Conservation (phyloP, 1,140 invertebrate genomes). For the Drosophila punjabiensis region DNA sequence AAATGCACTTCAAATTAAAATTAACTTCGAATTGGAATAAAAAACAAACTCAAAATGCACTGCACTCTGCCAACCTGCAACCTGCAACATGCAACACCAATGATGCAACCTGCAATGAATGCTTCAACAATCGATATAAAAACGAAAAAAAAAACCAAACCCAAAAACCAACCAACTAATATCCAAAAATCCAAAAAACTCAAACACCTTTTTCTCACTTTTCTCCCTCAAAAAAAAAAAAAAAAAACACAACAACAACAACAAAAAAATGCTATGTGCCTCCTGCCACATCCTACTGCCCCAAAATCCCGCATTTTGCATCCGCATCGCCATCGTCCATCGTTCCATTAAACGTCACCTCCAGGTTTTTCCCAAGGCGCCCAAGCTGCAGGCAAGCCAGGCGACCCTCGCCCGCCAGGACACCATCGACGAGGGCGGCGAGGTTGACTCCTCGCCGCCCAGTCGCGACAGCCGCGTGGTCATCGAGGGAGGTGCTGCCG, state of each 20-base stretch:
- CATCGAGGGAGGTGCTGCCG: constrained; percentile 62
- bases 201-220: constrained; percentile 70
- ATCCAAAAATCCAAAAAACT: constrained; percentile 21
- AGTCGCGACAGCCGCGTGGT: constrained; percentile 76
- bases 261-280: constrained; percentile 17
- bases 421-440: constrained; percentile 93
- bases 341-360: constrained; percentile 72
- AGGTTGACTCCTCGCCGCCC: constrained; percentile 86
- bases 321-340: constrained; percentile 61
- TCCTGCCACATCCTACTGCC: constrained; percentile 43
- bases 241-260: background rate
- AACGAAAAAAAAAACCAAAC: constrained; percentile 2
- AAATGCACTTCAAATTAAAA: constrained; percentile 24
- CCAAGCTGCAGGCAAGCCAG: constrained; percentile 89
- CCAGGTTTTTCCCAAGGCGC: constrained; percentile 90
- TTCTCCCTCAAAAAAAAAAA: constrained; percentile 38
- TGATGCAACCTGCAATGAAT: constrained; percentile 48
- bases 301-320: constrained; percentile 42
- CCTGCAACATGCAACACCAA: constrained; percentile 36
- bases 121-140: constrained; percentile 29
- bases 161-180: constrained; percentile 16
- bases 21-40: constrained; percentile 39
- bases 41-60: constrained; percentile 38
- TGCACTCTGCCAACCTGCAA: constrained; percentile 43
- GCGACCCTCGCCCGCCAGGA: constrained; percentile 88